A percentile compares a stretch with the other conserved stretches of the same genome.
phyloP scores from a whole-genome alignment of 2,797 vertebrate species.

The Acestrorhynchus altus region DNA sequence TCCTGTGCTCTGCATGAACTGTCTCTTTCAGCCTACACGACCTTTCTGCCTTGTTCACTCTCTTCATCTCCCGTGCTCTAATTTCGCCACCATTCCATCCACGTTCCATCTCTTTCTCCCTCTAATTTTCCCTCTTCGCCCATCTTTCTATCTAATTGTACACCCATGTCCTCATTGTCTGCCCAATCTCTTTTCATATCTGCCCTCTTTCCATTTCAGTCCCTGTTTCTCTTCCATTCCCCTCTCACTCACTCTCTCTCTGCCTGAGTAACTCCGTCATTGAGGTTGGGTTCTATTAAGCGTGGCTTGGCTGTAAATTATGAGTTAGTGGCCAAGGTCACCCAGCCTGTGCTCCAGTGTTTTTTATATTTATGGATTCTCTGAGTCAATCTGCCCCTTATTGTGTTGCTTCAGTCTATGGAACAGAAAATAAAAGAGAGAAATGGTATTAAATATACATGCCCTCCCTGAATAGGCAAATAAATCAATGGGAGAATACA shows the following conservation, averaged over 20 bases:
- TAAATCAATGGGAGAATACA: constrained; percentile 25
- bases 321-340: constrained; percentile 61
- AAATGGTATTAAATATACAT: constrained; percentile 43
- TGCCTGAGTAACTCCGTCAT: constrained; percentile 52
- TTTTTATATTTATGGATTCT: constrained; percentile 53
- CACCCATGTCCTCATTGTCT: neutral
- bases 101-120: constrained; percentile 1
- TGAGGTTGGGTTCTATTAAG: constrained; percentile 61
- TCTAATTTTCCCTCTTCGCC: neutral
- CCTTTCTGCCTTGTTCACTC: constrained; percentile 15
- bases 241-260: no score
- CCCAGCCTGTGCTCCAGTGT: constrained; percentile 39
- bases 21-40: constrained; percentile 9
- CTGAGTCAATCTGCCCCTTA: constrained; percentile 43
- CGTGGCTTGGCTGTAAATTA: constrained; percentile 56
- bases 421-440: constrained; percentile 1
- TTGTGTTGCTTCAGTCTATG: constrained; percentile 46
- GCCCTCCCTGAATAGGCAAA: constrained; percentile 11
- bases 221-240: constrained; percentile 24
- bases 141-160: neutral
- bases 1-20: neutral
- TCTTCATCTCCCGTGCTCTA: constrained; percentile 3
- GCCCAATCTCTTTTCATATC: neutral
- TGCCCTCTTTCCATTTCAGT: constrained; percentile 18
- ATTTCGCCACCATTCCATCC: neutral